These are phyloP conservation scores for Pocillopora grandis DNA, from an alignment of 92 coral and sea anemone species.

Conservation along the genomic window DNA sequence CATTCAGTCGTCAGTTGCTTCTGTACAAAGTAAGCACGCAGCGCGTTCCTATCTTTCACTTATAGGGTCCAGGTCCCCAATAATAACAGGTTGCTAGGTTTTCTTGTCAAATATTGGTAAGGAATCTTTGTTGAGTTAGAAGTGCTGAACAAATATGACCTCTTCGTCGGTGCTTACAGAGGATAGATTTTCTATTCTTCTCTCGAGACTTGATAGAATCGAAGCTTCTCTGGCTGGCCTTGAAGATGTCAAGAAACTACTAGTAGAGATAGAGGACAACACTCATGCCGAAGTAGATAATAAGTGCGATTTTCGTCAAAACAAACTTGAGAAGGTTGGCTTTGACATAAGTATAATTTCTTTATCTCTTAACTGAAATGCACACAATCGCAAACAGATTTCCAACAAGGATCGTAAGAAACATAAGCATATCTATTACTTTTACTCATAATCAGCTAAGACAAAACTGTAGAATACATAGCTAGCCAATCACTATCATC, in stretches of 20 bases:
- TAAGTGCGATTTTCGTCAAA: slow-evolving; percentile 46
- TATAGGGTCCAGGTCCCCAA: not conserved
- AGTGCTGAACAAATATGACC: not conserved
- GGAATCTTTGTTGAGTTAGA: not conserved
- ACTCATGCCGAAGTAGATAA: slow-evolving; percentile 54
- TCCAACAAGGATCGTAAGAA: too few species aligned
- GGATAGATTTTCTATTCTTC: slow-evolving; percentile 45
- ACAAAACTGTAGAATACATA: too few species aligned
- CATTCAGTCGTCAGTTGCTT: too few species aligned
- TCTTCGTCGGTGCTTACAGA: slow-evolving; percentile 14
- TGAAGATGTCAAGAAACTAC: slow-evolving; percentile 28
- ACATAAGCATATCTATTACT: too few species aligned
- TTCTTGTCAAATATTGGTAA: not conserved
- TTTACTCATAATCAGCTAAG: too few species aligned
- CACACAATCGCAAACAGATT: too few species aligned
- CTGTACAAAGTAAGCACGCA: slow-evolving; percentile 1
- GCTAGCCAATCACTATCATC: too few species aligned
- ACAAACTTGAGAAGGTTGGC: slow-evolving; percentile 50
- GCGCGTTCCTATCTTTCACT: not conserved
- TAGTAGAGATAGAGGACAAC: slow-evolving; percentile 59
- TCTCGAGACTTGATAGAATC: slow-evolving; percentile 50
- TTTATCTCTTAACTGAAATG: too few species aligned
- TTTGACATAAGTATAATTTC: not conserved
- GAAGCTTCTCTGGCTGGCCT: slow-evolving; percentile 33
- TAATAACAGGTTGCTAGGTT: not conserved